These are phyloP conservation scores for Arenicola marina DNA, from an alignment of 2,888 invertebrate species.

Conservation along the genomic window DNA sequence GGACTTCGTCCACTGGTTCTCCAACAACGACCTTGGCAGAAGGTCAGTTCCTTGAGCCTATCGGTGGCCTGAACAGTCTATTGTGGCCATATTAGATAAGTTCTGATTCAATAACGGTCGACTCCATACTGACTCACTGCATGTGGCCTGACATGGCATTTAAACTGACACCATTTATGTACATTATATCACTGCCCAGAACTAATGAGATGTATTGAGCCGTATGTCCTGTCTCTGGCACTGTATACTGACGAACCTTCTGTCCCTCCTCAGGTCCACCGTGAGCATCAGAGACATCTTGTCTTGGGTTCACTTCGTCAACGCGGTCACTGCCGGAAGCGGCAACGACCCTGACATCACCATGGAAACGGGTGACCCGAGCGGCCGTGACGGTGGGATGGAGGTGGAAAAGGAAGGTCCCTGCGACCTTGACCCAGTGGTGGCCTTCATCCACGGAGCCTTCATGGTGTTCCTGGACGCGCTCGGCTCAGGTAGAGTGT, in stretches of 20 bases:
- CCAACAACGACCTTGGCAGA: slow-evolving; percentile 72
- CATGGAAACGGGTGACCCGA: slow-evolving; percentile 26
- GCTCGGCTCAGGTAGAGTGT: slow-evolving; percentile 82
- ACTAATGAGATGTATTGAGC: no score
- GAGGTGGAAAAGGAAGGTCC: slow-evolving; percentile 26
- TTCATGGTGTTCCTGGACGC: slow-evolving; percentile 89
- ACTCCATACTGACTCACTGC: no score
- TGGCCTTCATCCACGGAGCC: slow-evolving; percentile 85
- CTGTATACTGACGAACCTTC: no score
- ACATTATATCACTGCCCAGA: no score
- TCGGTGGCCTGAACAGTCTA: no score
- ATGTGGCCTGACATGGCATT: no score
- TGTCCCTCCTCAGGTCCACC: slow-evolving; percentile 71
- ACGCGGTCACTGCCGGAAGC: slow-evolving; percentile 61
- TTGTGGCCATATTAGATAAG: no score
- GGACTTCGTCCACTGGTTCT: slow-evolving; percentile 80
- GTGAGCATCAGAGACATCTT: slow-evolving; percentile 90
- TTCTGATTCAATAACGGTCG: no score
- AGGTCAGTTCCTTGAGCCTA: slow-evolving; percentile 59
- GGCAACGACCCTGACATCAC: slow-evolving; percentile 36
- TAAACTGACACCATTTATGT: no score
- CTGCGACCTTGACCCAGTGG: slow-evolving; percentile 42
- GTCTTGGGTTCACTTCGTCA: slow-evolving; percentile 90
- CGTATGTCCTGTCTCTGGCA: no score
- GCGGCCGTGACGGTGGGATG: slow-evolving; percentile 35